Evolutionary conservation across 2,888 invertebrate species (phyloP).

Genomic region (Drosophila atripex): DNA sequence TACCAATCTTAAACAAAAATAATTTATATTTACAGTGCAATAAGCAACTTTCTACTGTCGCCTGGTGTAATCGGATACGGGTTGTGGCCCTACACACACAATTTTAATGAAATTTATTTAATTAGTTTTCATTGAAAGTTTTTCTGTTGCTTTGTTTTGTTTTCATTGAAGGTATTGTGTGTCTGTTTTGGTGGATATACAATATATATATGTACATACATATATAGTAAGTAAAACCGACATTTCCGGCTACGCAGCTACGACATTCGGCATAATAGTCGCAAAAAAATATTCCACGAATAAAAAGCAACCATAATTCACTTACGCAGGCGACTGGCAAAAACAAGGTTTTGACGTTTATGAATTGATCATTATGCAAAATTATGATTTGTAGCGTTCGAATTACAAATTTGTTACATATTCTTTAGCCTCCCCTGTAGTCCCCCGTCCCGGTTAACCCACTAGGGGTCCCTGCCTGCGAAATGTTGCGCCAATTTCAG

Average conservation of each 20-base stretch:
- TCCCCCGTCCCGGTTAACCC: background rate
- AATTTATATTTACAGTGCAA: too few species aligned
- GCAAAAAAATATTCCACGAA: conserved; percentile 13
- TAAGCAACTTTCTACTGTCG: conserved; percentile 10
- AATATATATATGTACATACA: too few species aligned
- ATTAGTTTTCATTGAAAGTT: conserved; percentile 69
- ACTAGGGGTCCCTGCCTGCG: conserved; percentile 8
- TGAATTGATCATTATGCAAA: conserved; percentile 81
- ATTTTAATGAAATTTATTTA: conserved; percentile 69
- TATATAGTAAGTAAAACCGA: background rate
- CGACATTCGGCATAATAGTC: conserved; percentile 35
- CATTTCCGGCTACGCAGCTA: conserved; percentile 17
- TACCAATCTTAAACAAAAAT: background rate
- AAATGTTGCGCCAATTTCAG: conserved; percentile 61
- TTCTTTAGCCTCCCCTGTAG: conserved; percentile 38
- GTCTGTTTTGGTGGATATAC: conserved; percentile 29
- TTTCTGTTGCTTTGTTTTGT: conserved; percentile 10
- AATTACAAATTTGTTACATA: conserved; percentile 76
- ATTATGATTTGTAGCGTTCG: conserved; percentile 79
- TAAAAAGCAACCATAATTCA: conserved; percentile 55
- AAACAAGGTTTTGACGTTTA: conserved; percentile 70
- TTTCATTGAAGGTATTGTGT: conserved; percentile 18
- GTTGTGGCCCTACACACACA: conserved; percentile 44
- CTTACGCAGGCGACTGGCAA: conserved; percentile 39
- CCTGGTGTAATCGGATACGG: conserved; percentile 55